A percentile compares a stretch with the other conserved stretches of the same genome.
Conservation (phyloP, 1,140 invertebrate species). For the Bombus impatiens region DNA sequence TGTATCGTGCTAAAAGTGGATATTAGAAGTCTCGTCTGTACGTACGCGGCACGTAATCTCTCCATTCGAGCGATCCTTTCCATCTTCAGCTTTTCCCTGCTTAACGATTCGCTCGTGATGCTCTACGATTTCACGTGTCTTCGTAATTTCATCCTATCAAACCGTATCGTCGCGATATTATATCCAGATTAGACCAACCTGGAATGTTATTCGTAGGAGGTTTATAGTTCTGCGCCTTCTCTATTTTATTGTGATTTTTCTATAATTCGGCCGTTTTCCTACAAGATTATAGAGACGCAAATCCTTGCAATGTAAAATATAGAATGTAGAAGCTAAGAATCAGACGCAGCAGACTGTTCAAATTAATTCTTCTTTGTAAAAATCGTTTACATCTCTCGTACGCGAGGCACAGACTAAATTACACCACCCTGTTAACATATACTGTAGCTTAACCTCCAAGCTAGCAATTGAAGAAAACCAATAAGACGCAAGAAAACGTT, state of each 20-base stretch:
- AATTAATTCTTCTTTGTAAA: neutral
- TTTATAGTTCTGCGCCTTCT: too few species aligned
- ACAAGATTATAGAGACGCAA: too few species aligned
- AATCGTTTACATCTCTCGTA: neutral
- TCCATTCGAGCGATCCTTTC: constrained; percentile 55
- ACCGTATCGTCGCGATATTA: constrained; percentile 2
- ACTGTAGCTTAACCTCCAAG: neutral
- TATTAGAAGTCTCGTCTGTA: constrained; percentile 52
- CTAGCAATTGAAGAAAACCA: neutral
- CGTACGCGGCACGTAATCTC: constrained; percentile 60
- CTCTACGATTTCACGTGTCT: neutral
- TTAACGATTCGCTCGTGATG: constrained; percentile 35
- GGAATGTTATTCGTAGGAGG: neutral
- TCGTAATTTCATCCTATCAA: neutral
- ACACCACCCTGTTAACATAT: neutral
- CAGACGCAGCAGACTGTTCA: neutral
- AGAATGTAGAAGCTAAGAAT: too few species aligned
- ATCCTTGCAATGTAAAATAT: too few species aligned
- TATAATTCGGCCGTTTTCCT: too few species aligned
- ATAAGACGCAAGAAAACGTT: neutral
- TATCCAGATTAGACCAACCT: too few species aligned
- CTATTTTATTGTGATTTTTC: too few species aligned
- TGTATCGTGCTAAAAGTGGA: constrained; percentile 48
- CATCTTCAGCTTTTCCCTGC: constrained; percentile 23
- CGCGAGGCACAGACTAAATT: neutral